Evolutionary conservation across 2,797 vertebrate species (phyloP), one percentile per base, ranked within the genome.

Genomic region (Sebastes dallii): DNA sequence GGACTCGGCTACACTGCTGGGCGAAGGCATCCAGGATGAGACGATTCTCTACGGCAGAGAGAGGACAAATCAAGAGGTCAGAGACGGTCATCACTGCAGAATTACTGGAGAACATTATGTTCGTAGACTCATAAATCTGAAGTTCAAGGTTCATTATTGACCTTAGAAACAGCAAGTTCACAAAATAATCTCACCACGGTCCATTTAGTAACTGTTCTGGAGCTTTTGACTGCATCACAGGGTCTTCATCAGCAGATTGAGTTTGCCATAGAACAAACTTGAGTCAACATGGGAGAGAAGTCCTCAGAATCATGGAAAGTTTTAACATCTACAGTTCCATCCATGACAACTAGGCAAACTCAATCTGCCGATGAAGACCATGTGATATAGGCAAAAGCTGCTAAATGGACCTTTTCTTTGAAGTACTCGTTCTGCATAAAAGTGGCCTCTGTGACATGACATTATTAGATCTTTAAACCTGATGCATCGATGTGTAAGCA

Each of bases 11-110:
- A 91, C 98, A 99, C 66, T 99, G 98, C 88, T 99, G 98, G 75
- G 98, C 98, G 85, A 99, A 99, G 90, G 98, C 98, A 86, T 99
- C 98, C 92, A 99, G 89, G 90, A 99, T 99, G 94, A 99, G 96
- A 20, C 98, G 97, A 86, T 97, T 98, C 94, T 99, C 98, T 99
- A 93, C 30, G 87, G 95, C 83, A 92, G 24, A 75, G 84, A 46
- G 25, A 73, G 20, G 24, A 42, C 25, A 65, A 32, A 58, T 5
- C 9, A 61, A 9, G 9, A 52, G 3, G 27, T 77, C 50, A 80
- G 27, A 36, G 11, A 24, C 3, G 11, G 9, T 13, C 61, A 18
- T 64, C 61, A 4, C 32, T 36, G n/a, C 13, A 39, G n/a, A 25
- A 11, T 30, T 46, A 67, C 27, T 16, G 1, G 42, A 6, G 6